Percentiles rank a stretch among this genome's conserved stretches.
phyloP scores from a whole-genome alignment of 2,888 invertebrate genomes.

The Toxonevra muliebris region DNA sequence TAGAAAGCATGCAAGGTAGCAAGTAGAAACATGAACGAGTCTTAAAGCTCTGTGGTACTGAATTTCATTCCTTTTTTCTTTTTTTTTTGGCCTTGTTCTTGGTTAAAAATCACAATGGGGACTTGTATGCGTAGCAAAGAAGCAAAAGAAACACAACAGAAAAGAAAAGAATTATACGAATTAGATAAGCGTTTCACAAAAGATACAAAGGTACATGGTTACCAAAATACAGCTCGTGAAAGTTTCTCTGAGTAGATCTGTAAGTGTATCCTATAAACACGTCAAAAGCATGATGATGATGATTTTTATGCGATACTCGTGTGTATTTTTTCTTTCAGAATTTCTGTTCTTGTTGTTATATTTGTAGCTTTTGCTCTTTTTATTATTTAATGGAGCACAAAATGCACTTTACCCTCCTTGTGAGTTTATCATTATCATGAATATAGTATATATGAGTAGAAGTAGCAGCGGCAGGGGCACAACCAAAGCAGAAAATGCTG shows the following conservation, averaged over 20 bases:
- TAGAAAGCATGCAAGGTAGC: too few species aligned
- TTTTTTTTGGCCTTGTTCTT: conserved; percentile 28
- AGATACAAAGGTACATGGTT: conserved; percentile 2
- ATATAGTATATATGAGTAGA: background rate
- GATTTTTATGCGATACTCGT: conserved; percentile 33
- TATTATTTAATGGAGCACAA: conserved; percentile 61
- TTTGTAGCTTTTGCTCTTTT: conserved; percentile 40
- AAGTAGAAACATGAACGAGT: background rate
- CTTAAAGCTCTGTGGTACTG: background rate
- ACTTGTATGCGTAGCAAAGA: conserved; percentile 34
- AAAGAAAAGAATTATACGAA: conserved; percentile 30
- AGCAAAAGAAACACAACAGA: background rate
- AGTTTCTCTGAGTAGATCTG: too few species aligned
- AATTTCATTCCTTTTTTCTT: background rate
- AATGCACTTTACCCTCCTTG: conserved; percentile 54
- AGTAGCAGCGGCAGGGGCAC: background rate
- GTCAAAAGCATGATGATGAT: conserved; percentile 27
- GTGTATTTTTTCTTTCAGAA: background rate
- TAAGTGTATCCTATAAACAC: background rate
- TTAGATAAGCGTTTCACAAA: conserved; percentile 34
- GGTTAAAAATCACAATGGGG: conserved; percentile 60
- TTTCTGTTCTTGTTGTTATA: conserved; percentile 15
- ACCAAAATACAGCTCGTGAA: too few species aligned
- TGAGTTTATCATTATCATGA: conserved; percentile 24
- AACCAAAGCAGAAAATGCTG: conserved; percentile 38